phyloP scores from a whole-genome alignment of 2,888 invertebrate genomes.

The Lapara coniferarum region DNA sequence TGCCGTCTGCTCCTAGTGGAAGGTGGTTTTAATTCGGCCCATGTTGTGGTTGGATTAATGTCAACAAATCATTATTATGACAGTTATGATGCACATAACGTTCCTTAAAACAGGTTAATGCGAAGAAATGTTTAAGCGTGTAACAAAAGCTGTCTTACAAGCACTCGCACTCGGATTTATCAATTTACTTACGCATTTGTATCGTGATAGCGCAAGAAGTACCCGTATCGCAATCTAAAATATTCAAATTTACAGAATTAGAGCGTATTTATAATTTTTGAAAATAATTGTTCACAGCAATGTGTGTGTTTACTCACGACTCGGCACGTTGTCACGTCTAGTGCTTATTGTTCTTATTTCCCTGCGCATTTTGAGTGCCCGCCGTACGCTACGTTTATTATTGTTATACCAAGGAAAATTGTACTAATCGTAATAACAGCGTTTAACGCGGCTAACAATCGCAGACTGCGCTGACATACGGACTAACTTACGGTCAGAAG shows the following conservation, averaged over 20 bases:
- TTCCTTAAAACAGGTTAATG: slow-evolving; percentile 40
- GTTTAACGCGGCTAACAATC: slow-evolving; percentile 67
- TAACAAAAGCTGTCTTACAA: slow-evolving; percentile 51
- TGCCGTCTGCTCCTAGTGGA: slow-evolving; percentile 10
- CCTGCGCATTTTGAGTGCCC: slow-evolving; percentile 61
- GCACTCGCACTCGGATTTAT: slow-evolving; percentile 43
- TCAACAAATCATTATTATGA: slow-evolving; percentile 29
- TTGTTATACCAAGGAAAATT: slow-evolving; percentile 46
- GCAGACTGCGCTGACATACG: slow-evolving; percentile 72
- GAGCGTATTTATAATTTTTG: slow-evolving; percentile 41
- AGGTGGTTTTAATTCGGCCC: slow-evolving; percentile 22
- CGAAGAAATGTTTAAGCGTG: slow-evolving; percentile 41
- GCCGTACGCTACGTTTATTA: slow-evolving; percentile 41
- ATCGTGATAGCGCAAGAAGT: slow-evolving; percentile 81
- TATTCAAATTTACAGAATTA: slow-evolving; percentile 65
- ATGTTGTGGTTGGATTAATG: slow-evolving; percentile 28
- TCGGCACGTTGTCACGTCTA: slow-evolving; percentile 76
- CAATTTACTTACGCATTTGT: slow-evolving; percentile 79
- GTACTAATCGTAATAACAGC: slow-evolving; percentile 60
- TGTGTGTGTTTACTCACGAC: slow-evolving; percentile 70
- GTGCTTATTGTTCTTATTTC: slow-evolving; percentile 68
- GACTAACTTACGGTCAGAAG: slow-evolving; percentile 73
- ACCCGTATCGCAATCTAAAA: slow-evolving; percentile 82
- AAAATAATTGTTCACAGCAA: slow-evolving; percentile 39
- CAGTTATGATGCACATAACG: slow-evolving; percentile 31